phyloP scores from a whole-genome alignment of 2,888 invertebrate species.

The Coelopa pilipes region DNA sequence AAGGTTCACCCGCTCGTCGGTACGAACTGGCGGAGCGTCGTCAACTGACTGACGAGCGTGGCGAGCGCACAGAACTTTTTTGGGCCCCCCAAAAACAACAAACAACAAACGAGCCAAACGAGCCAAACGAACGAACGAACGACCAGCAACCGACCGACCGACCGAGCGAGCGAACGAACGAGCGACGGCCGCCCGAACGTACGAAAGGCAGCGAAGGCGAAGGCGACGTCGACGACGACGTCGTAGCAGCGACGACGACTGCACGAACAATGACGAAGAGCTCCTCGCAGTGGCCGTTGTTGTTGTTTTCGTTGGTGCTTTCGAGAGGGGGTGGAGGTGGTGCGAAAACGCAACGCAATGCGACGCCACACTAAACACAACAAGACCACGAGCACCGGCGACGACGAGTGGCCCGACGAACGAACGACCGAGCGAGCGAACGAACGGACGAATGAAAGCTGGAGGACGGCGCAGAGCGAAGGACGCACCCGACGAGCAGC shows the following conservation, averaged over 20 bases:
- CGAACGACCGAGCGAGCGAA: not conserved
- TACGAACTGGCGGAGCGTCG: constrained; percentile 64
- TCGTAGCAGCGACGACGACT: constrained; percentile 7
- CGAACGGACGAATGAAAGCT: no score
- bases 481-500: no score
- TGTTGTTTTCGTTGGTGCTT: constrained; percentile 10
- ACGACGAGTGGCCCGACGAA: not conserved
- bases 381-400: not conserved
- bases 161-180: constrained; percentile 7
- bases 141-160: constrained; percentile 32
- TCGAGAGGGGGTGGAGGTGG: constrained; percentile 4
- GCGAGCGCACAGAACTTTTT: constrained; percentile 47
- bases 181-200: not conserved
- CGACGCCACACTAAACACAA: not conserved
- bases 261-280: constrained; percentile 19
- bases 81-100: constrained; percentile 35
- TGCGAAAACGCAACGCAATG: not conserved
- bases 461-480: no score
- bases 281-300: constrained; percentile 7
- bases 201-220: constrained; percentile 38
- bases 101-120: constrained; percentile 29
- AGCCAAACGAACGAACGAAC: constrained; percentile 8
- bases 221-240: not conserved
- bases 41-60: constrained; percentile 61
- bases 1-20: constrained; percentile 51